These are phyloP conservation scores for Eupithecia pulchellata DNA, from an alignment of 2,888 invertebrate species.

Conservation along the genomic window DNA sequence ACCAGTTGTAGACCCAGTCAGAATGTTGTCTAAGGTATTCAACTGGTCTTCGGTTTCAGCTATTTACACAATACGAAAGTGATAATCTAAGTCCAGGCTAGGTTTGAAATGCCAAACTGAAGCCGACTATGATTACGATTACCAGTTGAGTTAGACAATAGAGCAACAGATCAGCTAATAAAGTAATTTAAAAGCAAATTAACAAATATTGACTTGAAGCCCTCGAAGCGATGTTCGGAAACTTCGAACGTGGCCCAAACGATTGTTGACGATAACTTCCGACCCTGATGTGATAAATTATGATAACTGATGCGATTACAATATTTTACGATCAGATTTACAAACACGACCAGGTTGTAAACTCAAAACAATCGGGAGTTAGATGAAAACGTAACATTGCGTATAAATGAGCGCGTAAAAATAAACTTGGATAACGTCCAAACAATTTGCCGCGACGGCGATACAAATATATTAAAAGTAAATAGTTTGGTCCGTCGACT, in stretches of 20 bases:
- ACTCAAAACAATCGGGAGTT: slow-evolving; percentile 39
- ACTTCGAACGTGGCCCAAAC: not conserved
- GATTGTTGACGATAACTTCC: not conserved
- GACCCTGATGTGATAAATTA: not conserved
- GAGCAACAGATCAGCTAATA: no score
- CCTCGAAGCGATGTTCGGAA: not conserved
- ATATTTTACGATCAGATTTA: slow-evolving; percentile 3
- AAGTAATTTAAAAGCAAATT: not conserved
- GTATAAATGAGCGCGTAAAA: slow-evolving; percentile 46
- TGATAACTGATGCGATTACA: not conserved
- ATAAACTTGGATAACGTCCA: slow-evolving; percentile 48
- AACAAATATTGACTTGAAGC: not conserved
- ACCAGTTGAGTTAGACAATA: no score
- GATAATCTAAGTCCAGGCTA: no score
- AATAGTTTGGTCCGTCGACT: slow-evolving; percentile 19
- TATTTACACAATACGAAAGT: no score
- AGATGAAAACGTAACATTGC: slow-evolving; percentile 44
- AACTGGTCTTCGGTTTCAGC: no score
- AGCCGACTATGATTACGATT: no score
- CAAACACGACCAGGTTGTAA: slow-evolving; percentile 15
- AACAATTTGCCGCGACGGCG: slow-evolving; percentile 39
- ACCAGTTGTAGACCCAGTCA: no score
- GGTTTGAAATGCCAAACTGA: no score
- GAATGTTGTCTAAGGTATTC: no score
- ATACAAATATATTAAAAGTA: slow-evolving; percentile 31